Conservation (phyloP, 2,113 vertebrate species). For the Lepus europaeus region DNA sequence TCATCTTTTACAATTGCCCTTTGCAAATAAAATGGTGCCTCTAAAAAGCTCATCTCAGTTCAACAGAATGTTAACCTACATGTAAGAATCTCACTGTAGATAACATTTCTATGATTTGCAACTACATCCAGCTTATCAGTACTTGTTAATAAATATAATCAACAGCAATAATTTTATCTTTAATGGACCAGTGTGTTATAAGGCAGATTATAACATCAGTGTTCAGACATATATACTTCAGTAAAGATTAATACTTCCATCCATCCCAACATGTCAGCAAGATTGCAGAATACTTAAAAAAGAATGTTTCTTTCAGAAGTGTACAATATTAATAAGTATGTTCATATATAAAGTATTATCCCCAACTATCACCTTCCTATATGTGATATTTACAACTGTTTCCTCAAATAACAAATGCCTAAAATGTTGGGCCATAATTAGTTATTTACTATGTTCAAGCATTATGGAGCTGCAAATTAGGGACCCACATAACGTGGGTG, state of each 20-base stretch:
- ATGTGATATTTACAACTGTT: neutral
- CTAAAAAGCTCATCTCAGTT: neutral
- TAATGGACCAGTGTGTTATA: neutral
- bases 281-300: constrained; percentile 17
- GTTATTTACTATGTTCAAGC: neutral
- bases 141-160: constrained; percentile 18
- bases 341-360: neutral
- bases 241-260: neutral
- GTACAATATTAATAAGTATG: neutral
- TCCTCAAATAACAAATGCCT: constrained; percentile 30
- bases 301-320: neutral
- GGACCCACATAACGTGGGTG: neutral
- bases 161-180: neutral
- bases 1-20: constrained; percentile 17
- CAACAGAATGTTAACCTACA: neutral
- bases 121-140: neutral
- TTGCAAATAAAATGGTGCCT: neutral
- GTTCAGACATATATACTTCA: neutral
- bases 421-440: neutral
- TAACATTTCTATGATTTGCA: neutral
- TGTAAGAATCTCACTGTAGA: neutral
- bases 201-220: neutral
- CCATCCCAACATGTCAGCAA: neutral
- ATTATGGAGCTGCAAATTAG: neutral
- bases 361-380: neutral